These are phyloP conservation scores for Strigamia maritima DNA, from an alignment of 2,888 invertebrate species.

Conservation along the genomic window DNA sequence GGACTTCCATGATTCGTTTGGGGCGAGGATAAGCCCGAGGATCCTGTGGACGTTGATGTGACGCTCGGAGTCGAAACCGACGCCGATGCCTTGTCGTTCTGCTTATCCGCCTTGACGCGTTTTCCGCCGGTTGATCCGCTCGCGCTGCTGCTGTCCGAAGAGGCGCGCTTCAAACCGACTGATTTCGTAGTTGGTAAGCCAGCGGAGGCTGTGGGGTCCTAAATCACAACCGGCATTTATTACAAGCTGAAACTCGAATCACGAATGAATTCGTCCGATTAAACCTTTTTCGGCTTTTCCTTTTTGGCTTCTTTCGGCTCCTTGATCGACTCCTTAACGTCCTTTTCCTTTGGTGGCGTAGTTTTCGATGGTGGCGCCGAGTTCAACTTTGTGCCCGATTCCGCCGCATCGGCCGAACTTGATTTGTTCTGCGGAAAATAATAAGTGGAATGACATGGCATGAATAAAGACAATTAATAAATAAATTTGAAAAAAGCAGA, in stretches of 20 bases:
- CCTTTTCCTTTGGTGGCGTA: slow-evolving; percentile 21
- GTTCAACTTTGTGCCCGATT: slow-evolving; percentile 15
- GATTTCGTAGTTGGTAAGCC: slow-evolving; percentile 34
- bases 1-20: slow-evolving; percentile 46
- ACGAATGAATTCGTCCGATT: too few species aligned
- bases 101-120: slow-evolving; percentile 39
- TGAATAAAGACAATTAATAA: too few species aligned
- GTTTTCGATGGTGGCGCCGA: slow-evolving; percentile 1
- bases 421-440: neutral
- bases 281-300: slow-evolving; percentile 38
- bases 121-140: slow-evolving; percentile 37
- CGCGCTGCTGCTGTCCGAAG: slow-evolving; percentile 38
- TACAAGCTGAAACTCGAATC: too few species aligned
- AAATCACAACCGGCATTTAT: neutral
- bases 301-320: slow-evolving; percentile 36
- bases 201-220: neutral
- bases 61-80: neutral
- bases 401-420: neutral
- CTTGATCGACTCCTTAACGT: slow-evolving; percentile 15
- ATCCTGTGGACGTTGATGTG: slow-evolving; percentile 35
- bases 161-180: slow-evolving; percentile 38
- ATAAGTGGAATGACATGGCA: neutral
- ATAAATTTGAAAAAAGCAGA: neutral
- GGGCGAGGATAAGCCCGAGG: slow-evolving; percentile 33
- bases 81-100: slow-evolving; percentile 35